Evolutionary conservation across 2,113 vertebrate genomes (phyloP).

Genomic region (Ceyx cyanopectus): DNA sequence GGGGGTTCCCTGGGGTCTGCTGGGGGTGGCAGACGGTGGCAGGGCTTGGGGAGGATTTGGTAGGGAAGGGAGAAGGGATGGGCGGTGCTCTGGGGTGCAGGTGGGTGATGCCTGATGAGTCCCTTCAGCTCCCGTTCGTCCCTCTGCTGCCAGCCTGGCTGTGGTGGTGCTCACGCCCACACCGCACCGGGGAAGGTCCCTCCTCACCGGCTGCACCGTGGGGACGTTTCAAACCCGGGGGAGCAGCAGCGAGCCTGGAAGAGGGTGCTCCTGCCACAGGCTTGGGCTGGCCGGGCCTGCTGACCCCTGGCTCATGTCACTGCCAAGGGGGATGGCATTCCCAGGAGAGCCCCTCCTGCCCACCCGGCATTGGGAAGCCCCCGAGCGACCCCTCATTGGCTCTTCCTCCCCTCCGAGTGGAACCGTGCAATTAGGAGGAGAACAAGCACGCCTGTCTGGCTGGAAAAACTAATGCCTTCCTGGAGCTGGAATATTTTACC

Average conservation of each 20-base stretch:
- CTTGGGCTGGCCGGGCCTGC: accelerated
- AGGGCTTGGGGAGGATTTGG: not conserved
- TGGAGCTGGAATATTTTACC: not conserved
- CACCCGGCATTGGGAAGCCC: not conserved
- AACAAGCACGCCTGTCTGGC: not conserved
- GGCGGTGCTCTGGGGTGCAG: not conserved
- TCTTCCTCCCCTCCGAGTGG: not conserved
- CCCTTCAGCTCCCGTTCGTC: accelerated
- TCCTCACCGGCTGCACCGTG: accelerated
- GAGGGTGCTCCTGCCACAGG: not conserved
- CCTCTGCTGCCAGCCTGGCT: not conserved
- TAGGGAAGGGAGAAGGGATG: not conserved
- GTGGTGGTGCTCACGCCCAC: not conserved
- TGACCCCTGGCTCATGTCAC: not conserved
- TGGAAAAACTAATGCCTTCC: not conserved
- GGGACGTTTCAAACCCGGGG: not conserved
- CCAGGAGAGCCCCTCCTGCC: not conserved
- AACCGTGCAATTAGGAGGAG: not conserved
- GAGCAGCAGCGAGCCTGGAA: not conserved
- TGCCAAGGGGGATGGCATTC: accelerated
- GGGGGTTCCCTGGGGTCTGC: not conserved
- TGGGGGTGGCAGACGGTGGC: no score
- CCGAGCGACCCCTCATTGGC: accelerated
- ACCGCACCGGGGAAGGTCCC: not conserved
- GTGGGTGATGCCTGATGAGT: not conserved